Base-by-base conservation (phyloP, 2,888 invertebrate species). In the Phanerotoma sp. region DNA sequence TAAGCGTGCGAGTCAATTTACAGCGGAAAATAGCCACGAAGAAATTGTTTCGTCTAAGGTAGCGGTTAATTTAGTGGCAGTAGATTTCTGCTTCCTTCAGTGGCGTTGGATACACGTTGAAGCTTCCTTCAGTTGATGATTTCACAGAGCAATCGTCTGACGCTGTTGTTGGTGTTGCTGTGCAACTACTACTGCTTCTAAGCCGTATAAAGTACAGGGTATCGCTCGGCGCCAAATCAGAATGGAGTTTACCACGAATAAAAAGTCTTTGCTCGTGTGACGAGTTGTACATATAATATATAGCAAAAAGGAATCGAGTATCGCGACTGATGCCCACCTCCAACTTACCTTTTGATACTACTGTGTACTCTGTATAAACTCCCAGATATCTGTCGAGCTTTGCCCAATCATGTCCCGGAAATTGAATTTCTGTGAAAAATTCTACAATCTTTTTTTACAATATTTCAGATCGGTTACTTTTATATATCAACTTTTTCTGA, bases 21-120 rank as follows among this genome's bases (percentile, higher is more conserved):
- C 68, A 51, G 50, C 11, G 49, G 68, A 63, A 68, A 69, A 68
- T 66, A 62, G 65, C 66, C 58, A 63, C 59, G 22, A 65, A 51
- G 67, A 68, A 65, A 69, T 71, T 69, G 68, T 71, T 69, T 68
- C 68, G 65, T 67, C 68, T 64, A 63, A 66, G 66, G 62, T 61
- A 64, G 62, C 57, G 58, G 68, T 67, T 68, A 66, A 68, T 67
- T 67, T 65, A 65, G 63, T 60, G 22, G 56, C 54, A 51, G 64
- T 58, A 4, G 15, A 16, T 28, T 25, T 25, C 25, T n/a, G n/a
- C n/a, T 25, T 25, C 25, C 9, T 25, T 25, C 25, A 25, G 25
- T 25, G 9, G 25, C 25, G 9, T 25, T 3, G 25, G 25, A n/a
- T n/a, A n/a, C n/a, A n/a, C n/a, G n/a, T n/a, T n/a, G n/a, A n/a